phyloP scores from a whole-genome alignment of 53 echinoderm and acorn worm genomes.

The Luidia sarsii region DNA sequence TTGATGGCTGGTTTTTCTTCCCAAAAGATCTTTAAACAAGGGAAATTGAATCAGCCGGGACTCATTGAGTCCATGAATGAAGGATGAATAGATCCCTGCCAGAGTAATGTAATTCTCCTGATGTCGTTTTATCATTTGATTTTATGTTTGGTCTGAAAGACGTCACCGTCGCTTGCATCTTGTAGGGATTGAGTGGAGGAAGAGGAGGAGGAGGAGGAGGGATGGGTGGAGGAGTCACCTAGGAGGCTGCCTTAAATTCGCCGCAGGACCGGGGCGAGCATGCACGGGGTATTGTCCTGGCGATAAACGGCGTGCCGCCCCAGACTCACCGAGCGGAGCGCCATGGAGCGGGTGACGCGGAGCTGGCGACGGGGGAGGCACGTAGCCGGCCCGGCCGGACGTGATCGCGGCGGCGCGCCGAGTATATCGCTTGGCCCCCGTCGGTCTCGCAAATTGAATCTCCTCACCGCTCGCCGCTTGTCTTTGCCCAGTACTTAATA shows the following conservation, averaged over 20 bases:
- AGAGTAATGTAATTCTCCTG: constrained; percentile 39
- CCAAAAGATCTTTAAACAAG: constrained; percentile 36
- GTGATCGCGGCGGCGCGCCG: constrained; percentile 42
- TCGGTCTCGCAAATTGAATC: constrained; percentile 49
- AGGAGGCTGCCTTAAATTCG: constrained; percentile 28
- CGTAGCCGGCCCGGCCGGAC: constrained; percentile 37
- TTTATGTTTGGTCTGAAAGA: no score
- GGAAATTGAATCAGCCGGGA: constrained; percentile 35
- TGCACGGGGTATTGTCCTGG: constrained; percentile 50
- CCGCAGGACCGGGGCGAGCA: constrained; percentile 9
- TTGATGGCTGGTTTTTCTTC: constrained; percentile 41
- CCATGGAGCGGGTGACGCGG: constrained; percentile 30
- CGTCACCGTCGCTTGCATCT: no score
- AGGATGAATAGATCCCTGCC: constrained; percentile 3
- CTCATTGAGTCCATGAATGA: constrained; percentile 40
- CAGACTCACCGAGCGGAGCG: neutral
- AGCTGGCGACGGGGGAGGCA: constrained; percentile 22
- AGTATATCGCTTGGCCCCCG: constrained; percentile 23
- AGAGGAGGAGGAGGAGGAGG: no score
- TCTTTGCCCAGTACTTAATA: constrained; percentile 38
- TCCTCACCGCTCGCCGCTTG: neutral
- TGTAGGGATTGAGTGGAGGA: neutral
- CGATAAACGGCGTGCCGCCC: constrained; percentile 23
- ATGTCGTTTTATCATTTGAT: no score
- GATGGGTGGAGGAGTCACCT: no score